A percentile compares a stretch with the other conserved stretches of the same genome.
phyloP scores from a whole-genome alignment of 2,113 vertebrate species.

The Saccopteryx bilineata region DNA sequence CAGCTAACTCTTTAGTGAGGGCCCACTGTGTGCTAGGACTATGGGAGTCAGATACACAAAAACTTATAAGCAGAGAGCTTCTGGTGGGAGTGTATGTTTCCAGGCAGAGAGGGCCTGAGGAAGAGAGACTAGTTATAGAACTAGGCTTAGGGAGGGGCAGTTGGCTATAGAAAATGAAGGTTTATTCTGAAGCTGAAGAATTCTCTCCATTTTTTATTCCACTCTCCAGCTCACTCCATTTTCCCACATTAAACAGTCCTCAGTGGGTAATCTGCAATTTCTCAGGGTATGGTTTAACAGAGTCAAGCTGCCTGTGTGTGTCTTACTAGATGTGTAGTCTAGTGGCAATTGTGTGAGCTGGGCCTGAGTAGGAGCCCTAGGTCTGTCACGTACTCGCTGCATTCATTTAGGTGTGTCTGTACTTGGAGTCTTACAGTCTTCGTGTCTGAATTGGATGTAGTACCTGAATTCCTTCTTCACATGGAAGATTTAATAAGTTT shows the following conservation, averaged over 20 bases:
- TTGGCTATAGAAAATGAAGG: neutral
- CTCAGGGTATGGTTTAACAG: neutral
- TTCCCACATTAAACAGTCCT: neutral
- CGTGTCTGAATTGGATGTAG: constrained; percentile 5
- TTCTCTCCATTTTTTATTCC: neutral
- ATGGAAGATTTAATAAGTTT: constrained; percentile 39
- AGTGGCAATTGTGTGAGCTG: neutral
- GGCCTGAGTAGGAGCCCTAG: neutral
- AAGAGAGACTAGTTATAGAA: constrained; percentile 50
- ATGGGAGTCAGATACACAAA: neutral
- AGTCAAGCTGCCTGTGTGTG: neutral
- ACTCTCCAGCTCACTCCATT: neutral
- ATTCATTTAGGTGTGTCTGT: neutral
- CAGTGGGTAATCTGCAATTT: constrained; percentile 22
- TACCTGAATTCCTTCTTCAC: constrained; percentile 17
- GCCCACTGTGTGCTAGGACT: neutral
- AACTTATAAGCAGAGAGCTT: neutral
- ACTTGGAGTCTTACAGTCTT: neutral
- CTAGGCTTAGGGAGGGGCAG: neutral
- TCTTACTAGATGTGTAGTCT: constrained; percentile 3
- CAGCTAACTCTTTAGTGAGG: neutral
- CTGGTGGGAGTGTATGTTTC: neutral
- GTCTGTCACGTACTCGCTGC: neutral
- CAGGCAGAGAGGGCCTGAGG: neutral
- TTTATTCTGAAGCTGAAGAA: constrained; percentile 62